Conservation (phyloP, 2,797 vertebrate species). For the Acanthurus lineatus region DNA sequence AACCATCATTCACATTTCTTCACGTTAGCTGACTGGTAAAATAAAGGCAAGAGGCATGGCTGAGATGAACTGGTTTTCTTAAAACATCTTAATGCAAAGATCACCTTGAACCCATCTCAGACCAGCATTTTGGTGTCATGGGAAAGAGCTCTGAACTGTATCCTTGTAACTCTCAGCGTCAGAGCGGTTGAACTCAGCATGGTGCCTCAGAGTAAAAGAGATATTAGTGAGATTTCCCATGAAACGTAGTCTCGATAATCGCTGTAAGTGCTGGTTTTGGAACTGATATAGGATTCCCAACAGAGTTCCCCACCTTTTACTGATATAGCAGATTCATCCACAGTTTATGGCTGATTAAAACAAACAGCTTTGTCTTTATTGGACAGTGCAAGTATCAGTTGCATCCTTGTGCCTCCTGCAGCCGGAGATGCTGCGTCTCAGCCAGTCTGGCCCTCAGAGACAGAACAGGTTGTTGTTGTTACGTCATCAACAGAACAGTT, state of each 20-base stretch:
- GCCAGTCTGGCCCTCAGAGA: constrained; percentile 42
- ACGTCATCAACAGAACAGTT: constrained; percentile 37
- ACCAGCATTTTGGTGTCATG: not conserved
- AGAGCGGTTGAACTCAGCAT: constrained; percentile 39
- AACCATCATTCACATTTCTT: not conserved
- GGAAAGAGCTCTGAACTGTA: constrained; percentile 19
- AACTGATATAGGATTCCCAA: constrained; percentile 6
- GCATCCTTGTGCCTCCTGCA: constrained; percentile 2
- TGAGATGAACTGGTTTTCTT: constrained; percentile 17
- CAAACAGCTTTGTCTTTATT: constrained; percentile 1
- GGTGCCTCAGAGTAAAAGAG: constrained; percentile 39
- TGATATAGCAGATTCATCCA: constrained; percentile 4
- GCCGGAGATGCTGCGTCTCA: constrained; percentile 4
- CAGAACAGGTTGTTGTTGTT: constrained; percentile 49
- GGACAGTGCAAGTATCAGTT: constrained; percentile 4
- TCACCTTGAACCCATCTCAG: not conserved
- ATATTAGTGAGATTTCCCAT: constrained; percentile 32
- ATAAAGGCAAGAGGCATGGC: not conserved
- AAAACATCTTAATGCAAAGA: not conserved
- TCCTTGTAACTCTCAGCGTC: constrained; percentile 8
- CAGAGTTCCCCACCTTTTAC: constrained; percentile 30
- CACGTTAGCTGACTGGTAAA: not conserved
- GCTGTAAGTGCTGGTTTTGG: constrained; percentile 13
- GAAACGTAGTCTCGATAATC: not conserved
- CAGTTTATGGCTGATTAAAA: constrained; percentile 16